Evolutionary conservation across 2,797 vertebrate species (phyloP), one percentile per base, ranked within the genome.

Genomic region (Pitangus sulphuratus): DNA sequence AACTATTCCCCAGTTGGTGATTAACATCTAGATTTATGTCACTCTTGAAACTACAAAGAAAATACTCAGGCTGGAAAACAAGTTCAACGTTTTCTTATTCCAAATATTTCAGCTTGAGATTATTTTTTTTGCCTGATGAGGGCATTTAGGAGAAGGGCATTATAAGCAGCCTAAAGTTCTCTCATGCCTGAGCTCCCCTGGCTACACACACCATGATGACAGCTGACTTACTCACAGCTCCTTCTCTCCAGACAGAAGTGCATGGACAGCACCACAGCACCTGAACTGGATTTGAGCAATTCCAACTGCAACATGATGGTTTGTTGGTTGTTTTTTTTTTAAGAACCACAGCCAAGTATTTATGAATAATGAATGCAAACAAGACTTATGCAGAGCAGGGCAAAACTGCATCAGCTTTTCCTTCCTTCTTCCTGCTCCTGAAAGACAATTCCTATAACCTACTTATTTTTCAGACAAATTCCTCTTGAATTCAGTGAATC

Each of bases 1-100:
- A 70, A 77, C 56, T 64, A 47, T 15, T 68, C 89, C 61, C 48
- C 35, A 15, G 24, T 15, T 87, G 78, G 60, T 35, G 69, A 83
- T 80, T 64, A 77, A 70, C 44, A 76, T 48, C 40, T 37, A 84
- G 28, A 80, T 76, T 66, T 50, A 77, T 20, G 31, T 57, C 60
- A 71, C 83, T 77, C 77, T 66, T 84, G 71, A 89, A 40, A 51
- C 80, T 56, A 71, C 14, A 60, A 79, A 64, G 72, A 45, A 35
- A 53, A 65, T 2, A 40, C 40, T 48, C 22, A 13, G 58, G 26
- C 33, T 76, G 42, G 26, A 57, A 94, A 87, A 57, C 51, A 68
- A 80, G 12, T 15, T 66, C 26, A 47, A 47, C 16, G 60, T 64
- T 58, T 89, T 83, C 48, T 77, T 65, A 56, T 39, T 64, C n/a